Evolutionary conservation across 2,888 invertebrate species (phyloP), one percentile per base, ranked within the genome.

Genomic region (Erebia ligea): DNA sequence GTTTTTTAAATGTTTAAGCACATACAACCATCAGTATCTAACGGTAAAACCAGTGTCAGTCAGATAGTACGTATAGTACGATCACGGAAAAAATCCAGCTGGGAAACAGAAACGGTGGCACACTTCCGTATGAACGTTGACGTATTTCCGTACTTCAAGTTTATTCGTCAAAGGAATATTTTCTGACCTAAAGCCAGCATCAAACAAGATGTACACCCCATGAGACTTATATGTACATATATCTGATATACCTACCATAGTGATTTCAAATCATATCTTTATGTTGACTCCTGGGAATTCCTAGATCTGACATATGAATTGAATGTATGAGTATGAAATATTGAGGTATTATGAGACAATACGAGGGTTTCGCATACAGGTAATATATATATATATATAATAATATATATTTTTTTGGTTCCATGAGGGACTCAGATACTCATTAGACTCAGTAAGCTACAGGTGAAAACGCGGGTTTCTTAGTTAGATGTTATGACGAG

Each of bases 261-360:
- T 56, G 59, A 66, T 62, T 73, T 67, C 54, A 48, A 73, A 61
- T 67, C 65, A 70, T 70, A 70, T 61, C 59, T 72, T 69, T 64
- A 52, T 42, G 25, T 40, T 5, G 11, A 25, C 64, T 58, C 69
- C 34, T 56, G 45, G 69, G 64, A 50, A 57, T 57, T 58, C 45
- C 40, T 69, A 21, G 5, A 66, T 17, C 65, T 56, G 40, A 62
- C 21, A 21, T 25, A 69, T 63, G 63, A 69, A 57, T 48, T 48
- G 63, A 63, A 69, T 57, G 63, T 64, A 69, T 58, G 40, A 68
- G 56, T 64, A 69, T 69, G 57, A 68, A 45, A 62, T 68, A 64
- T 68, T 40, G 69, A 34, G 6, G 34, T 34, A 34, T 58, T 54
- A 45, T 48, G 56, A 64, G 52, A 25, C 54, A 56, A 56, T 56